These are phyloP conservation scores for Homalodisca vitripennis DNA, from an alignment of 1,140 invertebrate species.

Conservation along the genomic window DNA sequence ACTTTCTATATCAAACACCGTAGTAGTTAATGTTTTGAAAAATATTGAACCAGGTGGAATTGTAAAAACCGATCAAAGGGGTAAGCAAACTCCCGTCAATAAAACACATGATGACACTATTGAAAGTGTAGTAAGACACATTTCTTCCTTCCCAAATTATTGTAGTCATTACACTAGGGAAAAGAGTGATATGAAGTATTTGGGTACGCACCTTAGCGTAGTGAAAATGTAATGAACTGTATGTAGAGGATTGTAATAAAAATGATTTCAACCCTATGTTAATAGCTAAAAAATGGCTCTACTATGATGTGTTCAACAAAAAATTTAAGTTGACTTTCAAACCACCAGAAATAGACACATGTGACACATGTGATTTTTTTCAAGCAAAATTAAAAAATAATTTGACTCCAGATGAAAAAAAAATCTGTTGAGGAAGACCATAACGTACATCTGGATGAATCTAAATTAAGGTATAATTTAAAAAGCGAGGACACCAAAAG, in stretches of 20 bases:
- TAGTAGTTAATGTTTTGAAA: conserved; percentile 31
- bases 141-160: conserved; percentile 31
- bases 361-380: conserved; percentile 26
- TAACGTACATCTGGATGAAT: conserved; percentile 31
- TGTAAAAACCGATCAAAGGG: conserved; percentile 25
- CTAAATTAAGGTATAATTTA: conserved; percentile 27
- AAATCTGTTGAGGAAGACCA: conserved; percentile 25
- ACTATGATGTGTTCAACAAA: conserved; percentile 30
- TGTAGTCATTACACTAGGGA: conserved; percentile 31
- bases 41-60: conserved; percentile 32
- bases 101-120: conserved; percentile 29
- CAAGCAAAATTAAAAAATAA: conserved; percentile 27
- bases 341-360: conserved; percentile 32
- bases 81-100: conserved; percentile 29
- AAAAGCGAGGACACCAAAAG: conserved; percentile 23
- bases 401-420: conserved; percentile 32
- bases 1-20: conserved; percentile 25
- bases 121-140: conserved; percentile 24
- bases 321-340: conserved; percentile 30
- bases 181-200: conserved; percentile 29
- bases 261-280: conserved; percentile 17
- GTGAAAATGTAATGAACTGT: conserved; percentile 33
- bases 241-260: conserved; percentile 24
- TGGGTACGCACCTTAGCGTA: conserved; percentile 18
- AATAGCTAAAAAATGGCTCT: conserved; percentile 28